phyloP scores from a whole-genome alignment of 2,888 invertebrate genomes.

The Tipula lateralis region DNA sequence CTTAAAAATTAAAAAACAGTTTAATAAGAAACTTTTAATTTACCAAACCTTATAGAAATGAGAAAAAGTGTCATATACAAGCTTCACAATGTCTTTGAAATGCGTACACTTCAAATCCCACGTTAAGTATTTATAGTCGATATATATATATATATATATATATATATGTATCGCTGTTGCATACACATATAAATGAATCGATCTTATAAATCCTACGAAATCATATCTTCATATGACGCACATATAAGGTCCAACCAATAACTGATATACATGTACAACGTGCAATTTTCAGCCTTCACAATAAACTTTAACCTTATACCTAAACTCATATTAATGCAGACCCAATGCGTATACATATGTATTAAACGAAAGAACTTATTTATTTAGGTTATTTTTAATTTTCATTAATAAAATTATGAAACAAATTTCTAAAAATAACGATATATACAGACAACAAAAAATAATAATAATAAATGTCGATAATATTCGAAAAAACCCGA shows the following conservation, averaged over 20 bases:
- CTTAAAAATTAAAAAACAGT: too few relatives aligned
- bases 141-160: background rate
- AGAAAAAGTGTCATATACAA: background rate
- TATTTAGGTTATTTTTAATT: slow-evolving; percentile 5
- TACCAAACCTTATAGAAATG: background rate
- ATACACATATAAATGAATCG: background rate
- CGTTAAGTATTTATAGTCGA: background rate
- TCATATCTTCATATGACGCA: background rate
- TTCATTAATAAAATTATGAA: slow-evolving; percentile 5
- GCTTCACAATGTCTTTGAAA: background rate
- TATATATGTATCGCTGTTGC: background rate
- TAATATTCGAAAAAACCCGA: background rate
- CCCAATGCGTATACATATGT: background rate
- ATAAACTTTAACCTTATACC: background rate
- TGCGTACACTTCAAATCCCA: background rate
- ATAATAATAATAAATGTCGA: background rate
- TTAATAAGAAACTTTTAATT: too few relatives aligned
- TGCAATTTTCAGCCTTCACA: background rate
- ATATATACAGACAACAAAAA: background rate
- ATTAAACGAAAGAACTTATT: background rate
- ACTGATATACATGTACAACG: background rate
- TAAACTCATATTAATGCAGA: background rate
- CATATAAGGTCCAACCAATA: background rate
- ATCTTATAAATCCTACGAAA: background rate
- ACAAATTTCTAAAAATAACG: slow-evolving; percentile 4